Conservation (phyloP, 2,888 invertebrate genomes). For the Leucozona laternaria region DNA sequence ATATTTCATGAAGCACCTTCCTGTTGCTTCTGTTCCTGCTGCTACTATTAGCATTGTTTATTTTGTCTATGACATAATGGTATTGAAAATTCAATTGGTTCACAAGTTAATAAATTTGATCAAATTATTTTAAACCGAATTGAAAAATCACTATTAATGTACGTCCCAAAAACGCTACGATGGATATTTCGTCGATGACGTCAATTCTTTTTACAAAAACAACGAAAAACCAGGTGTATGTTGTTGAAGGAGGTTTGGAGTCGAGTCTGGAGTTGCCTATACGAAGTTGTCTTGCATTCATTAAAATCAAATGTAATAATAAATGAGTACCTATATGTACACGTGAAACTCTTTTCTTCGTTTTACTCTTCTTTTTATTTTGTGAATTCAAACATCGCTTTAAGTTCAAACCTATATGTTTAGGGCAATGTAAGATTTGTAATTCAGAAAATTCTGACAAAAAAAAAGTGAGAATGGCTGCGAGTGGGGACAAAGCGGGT, state of each 20-base stretch:
- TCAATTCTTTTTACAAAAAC: neutral
- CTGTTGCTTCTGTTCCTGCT: neutral
- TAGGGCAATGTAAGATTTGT: neutral
- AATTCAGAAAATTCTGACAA: neutral
- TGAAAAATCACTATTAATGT: neutral
- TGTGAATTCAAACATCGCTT: conserved; percentile 9
- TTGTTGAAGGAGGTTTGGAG: neutral
- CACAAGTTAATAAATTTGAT: neutral
- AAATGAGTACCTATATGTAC: neutral
- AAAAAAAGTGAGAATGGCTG: neutral
- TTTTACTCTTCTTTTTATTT: conserved; percentile 5
- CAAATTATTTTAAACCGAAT: neutral
- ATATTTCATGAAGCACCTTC: neutral
- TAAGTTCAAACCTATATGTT: neutral
- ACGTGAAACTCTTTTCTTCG: neutral
- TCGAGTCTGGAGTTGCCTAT: too few relatives aligned
- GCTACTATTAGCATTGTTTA: neutral
- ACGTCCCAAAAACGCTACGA: neutral
- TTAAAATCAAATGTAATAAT: neutral
- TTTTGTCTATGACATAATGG: neutral
- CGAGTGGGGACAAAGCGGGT: neutral
- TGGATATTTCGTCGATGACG: neutral
- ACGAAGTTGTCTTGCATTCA: neutral
- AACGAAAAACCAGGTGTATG: conserved; percentile 6
- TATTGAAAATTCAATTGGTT: neutral